phyloP scores from a whole-genome alignment of 2,113 vertebrate species.

The Chaenocephalus aceratus region DNA sequence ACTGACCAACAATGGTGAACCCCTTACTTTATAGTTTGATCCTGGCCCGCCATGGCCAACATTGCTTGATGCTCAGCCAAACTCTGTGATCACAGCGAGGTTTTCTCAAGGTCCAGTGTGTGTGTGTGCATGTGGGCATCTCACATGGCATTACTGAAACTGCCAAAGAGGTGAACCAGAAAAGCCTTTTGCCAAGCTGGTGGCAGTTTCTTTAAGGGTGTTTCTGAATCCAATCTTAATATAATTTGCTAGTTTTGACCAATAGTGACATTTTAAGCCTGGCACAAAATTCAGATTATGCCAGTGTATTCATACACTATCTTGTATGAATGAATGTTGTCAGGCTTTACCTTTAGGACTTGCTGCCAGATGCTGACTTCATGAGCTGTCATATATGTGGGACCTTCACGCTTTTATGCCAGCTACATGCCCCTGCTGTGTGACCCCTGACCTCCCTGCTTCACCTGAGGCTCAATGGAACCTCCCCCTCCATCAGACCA shows the following conservation, averaged over 20 bases:
- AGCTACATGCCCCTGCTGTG: constrained; percentile 18
- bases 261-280: background rate
- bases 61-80: constrained; percentile 36
- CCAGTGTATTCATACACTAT: background rate
- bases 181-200: background rate
- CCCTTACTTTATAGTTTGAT: constrained; percentile 47
- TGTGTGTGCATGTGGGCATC: background rate
- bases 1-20: constrained; percentile 54
- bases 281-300: background rate
- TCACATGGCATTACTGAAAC: constrained; percentile 1
- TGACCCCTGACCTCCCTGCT: constrained; percentile 39
- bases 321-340: constrained; percentile 53
- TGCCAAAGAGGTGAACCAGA: constrained; percentile 7
- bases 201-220: background rate
- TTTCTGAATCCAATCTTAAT: background rate
- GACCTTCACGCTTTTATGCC: constrained; percentile 60
- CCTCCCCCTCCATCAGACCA: constrained; percentile 17
- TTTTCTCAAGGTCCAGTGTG: constrained; percentile 41
- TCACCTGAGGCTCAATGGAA: constrained; percentile 40
- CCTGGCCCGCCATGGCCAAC: constrained; percentile 27
- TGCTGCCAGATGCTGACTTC: constrained; percentile 21
- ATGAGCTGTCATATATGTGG: constrained; percentile 67
- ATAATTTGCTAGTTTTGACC: background rate
- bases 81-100: constrained; percentile 32
- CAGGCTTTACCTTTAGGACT: constrained; percentile 52